Evolutionary conservation across 2,888 invertebrate genomes (phyloP).

Genomic region (Morinoia aosen): DNA sequence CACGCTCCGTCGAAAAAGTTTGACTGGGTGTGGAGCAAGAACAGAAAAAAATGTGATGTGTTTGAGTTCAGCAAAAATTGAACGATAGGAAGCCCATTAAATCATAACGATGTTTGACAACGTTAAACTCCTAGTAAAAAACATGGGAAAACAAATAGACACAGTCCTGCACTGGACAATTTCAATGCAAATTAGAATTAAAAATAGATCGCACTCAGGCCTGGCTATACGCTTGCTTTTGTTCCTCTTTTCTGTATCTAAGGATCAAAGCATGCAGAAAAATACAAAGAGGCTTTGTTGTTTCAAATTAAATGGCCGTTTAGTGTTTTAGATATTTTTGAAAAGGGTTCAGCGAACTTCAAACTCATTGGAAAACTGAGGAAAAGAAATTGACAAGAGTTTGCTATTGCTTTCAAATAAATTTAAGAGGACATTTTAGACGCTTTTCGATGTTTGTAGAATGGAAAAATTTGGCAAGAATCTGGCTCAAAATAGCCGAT

Average conservation of each 20-base stretch:
- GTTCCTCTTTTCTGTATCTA: not conserved
- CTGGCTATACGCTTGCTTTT: not conserved
- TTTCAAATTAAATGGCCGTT: not conserved
- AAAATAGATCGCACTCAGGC: not conserved
- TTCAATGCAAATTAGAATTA: not conserved
- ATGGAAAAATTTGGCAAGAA: too few relatives aligned
- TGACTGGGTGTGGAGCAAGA: too few relatives aligned
- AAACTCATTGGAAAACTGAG: not conserved
- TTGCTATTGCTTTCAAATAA: too few relatives aligned
- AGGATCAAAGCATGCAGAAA: not conserved
- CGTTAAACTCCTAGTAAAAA: not conserved
- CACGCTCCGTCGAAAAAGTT: too few relatives aligned
- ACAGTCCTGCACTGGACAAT: not conserved
- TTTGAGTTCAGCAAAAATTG: not conserved
- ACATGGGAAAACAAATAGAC: not conserved
- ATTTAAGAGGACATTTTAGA: too few relatives aligned
- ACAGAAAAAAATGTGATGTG: not conserved
- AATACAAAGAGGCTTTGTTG: constrained; percentile 6
- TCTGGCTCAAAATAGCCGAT: too few relatives aligned
- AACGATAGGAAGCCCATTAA: not conserved
- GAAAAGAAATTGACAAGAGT: not conserved
- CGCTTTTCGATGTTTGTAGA: too few relatives aligned
- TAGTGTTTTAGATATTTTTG: not conserved
- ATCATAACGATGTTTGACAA: not conserved
- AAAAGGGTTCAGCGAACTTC: not conserved